These are phyloP conservation scores for Hyles lineata DNA, from an alignment of 2,888 invertebrate genomes.

Conservation along the genomic window DNA sequence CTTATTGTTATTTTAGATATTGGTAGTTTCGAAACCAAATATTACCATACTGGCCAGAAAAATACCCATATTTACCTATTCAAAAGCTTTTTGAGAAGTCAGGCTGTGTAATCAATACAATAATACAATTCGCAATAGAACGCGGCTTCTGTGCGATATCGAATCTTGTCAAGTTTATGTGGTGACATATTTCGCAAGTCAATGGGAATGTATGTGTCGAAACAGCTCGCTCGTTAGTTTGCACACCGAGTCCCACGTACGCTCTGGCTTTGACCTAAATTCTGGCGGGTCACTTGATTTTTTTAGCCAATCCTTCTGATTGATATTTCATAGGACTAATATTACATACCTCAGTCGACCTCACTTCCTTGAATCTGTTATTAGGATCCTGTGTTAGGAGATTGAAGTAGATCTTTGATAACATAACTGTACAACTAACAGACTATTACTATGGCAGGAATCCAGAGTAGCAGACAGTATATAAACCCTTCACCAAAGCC, in stretches of 20 bases:
- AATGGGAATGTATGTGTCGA: slow-evolving; percentile 25
- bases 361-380: neutral
- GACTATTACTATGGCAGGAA: slow-evolving; percentile 57
- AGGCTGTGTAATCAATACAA: too few relatives aligned
- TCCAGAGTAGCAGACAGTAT: slow-evolving; percentile 65
- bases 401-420: slow-evolving; percentile 46
- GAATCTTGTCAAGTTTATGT: slow-evolving; percentile 20
- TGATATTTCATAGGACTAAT: neutral
- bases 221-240: slow-evolving; percentile 21
- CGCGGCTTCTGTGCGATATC: slow-evolving; percentile 5
- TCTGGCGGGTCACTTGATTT: neutral
- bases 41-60: too few relatives aligned
- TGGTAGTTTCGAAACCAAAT: too few relatives aligned
- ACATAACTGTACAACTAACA: slow-evolving; percentile 58
- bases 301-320: neutral
- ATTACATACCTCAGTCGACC: neutral
- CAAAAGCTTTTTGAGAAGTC: neutral
- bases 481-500: slow-evolving; percentile 58
- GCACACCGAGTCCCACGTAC: slow-evolving; percentile 12
- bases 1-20: too few relatives aligned
- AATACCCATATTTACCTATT: too few relatives aligned
- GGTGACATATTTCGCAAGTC: slow-evolving; percentile 19
- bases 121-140: neutral
- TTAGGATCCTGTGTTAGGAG: neutral
- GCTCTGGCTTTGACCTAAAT: slow-evolving; percentile 22